phyloP scores from a whole-genome alignment of 2,113 vertebrate species.

The Apaloderma vittatum region DNA sequence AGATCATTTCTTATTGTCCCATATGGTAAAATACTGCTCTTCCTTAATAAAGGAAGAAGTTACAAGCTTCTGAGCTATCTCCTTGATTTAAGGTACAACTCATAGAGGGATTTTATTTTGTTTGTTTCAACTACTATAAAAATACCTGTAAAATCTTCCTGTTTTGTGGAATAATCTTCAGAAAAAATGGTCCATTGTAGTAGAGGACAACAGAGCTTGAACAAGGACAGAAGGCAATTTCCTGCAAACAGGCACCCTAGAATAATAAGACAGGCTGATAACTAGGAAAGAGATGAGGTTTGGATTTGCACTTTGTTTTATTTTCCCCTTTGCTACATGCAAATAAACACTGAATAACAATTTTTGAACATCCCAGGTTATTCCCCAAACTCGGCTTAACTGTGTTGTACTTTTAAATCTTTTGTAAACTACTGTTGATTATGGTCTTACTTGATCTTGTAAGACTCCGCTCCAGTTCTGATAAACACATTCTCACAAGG shows the following conservation, averaged over 20 bases:
- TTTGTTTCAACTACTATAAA: neutral
- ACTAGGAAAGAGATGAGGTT: neutral
- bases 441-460: rapidly evolving
- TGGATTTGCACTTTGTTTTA: neutral
- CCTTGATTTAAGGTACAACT: neutral
- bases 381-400: neutral
- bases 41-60: neutral
- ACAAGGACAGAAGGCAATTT: neutral
- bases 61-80: neutral
- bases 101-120: neutral
- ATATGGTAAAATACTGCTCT: neutral
- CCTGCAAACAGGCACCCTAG: neutral
- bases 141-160: neutral
- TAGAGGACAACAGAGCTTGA: neutral
- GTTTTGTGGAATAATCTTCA: neutral
- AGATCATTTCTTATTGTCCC: neutral
- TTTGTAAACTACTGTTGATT: neutral
- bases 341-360: neutral
- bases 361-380: neutral
- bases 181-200: neutral
- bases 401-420: neutral
- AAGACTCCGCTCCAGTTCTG: neutral
- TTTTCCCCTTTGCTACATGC: neutral
- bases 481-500: neutral
- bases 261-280: neutral